Evolutionary conservation across 2,797 vertebrate genomes (phyloP), one percentile per base, ranked within the genome.

Genomic region (Fratercula arctica): DNA sequence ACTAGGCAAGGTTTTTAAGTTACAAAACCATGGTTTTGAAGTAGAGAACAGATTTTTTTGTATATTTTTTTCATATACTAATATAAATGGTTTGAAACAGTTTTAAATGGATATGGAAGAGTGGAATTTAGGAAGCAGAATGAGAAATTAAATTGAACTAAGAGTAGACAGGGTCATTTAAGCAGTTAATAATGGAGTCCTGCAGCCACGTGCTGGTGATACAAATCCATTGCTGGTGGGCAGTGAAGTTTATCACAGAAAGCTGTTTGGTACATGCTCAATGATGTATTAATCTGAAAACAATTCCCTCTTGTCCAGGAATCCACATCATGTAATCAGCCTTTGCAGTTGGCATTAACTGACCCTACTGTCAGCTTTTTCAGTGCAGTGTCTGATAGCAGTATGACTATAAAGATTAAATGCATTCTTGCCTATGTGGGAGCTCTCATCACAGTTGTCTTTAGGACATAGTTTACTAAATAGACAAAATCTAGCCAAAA

Each of bases 201-300:
- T 93, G 23, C 45, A 53, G 56, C 72, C 67, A 35, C 5, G 1
- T 43, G 76, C 82, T 94, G 66, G 26, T 85, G 90, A 64, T 76
- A 70, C 63, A 75, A 72, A 79, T 87, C 19, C 63, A 24, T 20
- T 63, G 79, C 69, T 85, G 87, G 37, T 41, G 33, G 64, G 73
- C 76, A 90, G 73, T 63, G 61, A 85, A 69, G 80, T 95, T 89
- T 72, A 86, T 93, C 87, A 69, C 69, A 50, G 56, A 80, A 85
- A 80, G 76, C 68, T 93, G 51, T 70, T 93, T 75, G 68, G 37
- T 67, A 23, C 80, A 16, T 54, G 51, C 43, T 88, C 87, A 45
- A 24, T 81, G 66, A 78, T 84, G 69, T 91, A 86, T 90, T 86
- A 91, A 84, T 41, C 81, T 87, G 69, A 66, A 90, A 75, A 87